Evolutionary conservation across 92 coral and sea anemone species (phyloP).

Genomic region (Epizoanthus fatuus): DNA sequence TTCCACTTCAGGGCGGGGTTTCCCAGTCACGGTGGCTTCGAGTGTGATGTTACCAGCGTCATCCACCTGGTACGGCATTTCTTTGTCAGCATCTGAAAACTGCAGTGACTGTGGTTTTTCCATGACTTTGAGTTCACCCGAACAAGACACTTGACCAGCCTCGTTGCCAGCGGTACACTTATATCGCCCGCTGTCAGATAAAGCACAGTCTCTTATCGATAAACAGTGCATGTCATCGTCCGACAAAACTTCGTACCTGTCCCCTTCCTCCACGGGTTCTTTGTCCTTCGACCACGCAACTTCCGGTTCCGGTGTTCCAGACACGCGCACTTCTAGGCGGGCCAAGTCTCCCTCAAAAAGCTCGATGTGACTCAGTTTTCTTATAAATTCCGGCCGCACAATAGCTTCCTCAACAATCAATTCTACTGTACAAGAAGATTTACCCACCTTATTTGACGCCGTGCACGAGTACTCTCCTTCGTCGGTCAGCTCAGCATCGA

Average conservation of each 20-base stretch:
- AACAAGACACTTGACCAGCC: conserved; percentile 85
- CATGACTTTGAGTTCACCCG: conserved; percentile 81
- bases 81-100: conserved; percentile 84
- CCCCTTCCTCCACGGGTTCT: conserved; percentile 71
- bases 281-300: conserved; percentile 91
- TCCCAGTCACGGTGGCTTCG: conserved; percentile 87
- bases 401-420: conserved; percentile 90
- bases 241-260: conserved; percentile 74
- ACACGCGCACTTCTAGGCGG: conserved; percentile 92
- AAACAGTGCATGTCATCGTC: conserved; percentile 94
- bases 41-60: conserved; percentile 91
- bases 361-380: conserved; percentile 84
- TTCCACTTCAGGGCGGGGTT: conserved; percentile 91
- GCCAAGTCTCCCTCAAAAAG: conserved; percentile 93
- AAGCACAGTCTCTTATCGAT: conserved; percentile 79
- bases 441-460: conserved; percentile 91
- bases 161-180: conserved; percentile 88
- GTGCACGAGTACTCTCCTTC: conserved; percentile 94
- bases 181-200: conserved; percentile 86
- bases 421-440: conserved; percentile 88
- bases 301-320: conserved; percentile 96
- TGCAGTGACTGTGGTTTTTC: conserved; percentile 76
- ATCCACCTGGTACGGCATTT: conserved; percentile 72
- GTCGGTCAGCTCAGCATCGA: conserved; percentile 90
- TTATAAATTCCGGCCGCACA: conserved; percentile 89